Percentiles rank a stretch among this genome's conserved stretches.
phyloP scores from a whole-genome alignment of 2,888 invertebrate species.

The Drosophila gaucha region DNA sequence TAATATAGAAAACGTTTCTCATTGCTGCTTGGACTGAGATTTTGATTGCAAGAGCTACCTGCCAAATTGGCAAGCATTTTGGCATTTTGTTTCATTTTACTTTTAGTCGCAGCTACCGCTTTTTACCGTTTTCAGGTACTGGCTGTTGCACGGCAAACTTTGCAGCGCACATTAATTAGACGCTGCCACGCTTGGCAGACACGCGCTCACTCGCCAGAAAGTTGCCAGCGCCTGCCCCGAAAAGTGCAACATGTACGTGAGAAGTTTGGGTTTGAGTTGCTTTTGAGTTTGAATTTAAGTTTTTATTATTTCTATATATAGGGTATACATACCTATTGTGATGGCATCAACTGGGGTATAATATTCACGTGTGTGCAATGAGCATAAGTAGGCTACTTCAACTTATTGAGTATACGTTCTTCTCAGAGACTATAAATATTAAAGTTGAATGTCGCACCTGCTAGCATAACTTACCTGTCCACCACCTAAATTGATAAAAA shows the following conservation, averaged over 20 bases:
- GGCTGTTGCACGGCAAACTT: conserved; percentile 51
- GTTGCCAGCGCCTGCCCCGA: conserved; percentile 37
- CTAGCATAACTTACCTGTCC: background rate
- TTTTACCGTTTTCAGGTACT: conserved; percentile 10
- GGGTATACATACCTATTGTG: conserved; percentile 6
- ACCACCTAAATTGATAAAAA: background rate
- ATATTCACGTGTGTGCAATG: background rate
- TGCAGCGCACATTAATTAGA: conserved; percentile 75
- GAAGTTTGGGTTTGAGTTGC: conserved; percentile 61
- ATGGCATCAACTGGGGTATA: background rate
- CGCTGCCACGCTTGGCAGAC: conserved; percentile 73
- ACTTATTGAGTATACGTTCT: background rate
- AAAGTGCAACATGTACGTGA: conserved; percentile 65
- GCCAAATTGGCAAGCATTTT: conserved; percentile 51
- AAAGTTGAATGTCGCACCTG: background rate
- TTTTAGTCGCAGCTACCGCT: conserved; percentile 28
- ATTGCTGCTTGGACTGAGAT: conserved; percentile 51
- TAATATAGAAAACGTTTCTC: conserved; percentile 61
- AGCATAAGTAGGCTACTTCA: background rate
- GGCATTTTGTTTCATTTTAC: conserved; percentile 55
- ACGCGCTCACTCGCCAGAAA: conserved; percentile 53
- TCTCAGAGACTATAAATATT: background rate
- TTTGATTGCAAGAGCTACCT: conserved; percentile 44
- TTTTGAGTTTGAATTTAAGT: conserved; percentile 63
- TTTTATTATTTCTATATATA: background rate